phyloP scores from a whole-genome alignment of 2,113 vertebrate genomes.

The Malurus melanocephalus region DNA sequence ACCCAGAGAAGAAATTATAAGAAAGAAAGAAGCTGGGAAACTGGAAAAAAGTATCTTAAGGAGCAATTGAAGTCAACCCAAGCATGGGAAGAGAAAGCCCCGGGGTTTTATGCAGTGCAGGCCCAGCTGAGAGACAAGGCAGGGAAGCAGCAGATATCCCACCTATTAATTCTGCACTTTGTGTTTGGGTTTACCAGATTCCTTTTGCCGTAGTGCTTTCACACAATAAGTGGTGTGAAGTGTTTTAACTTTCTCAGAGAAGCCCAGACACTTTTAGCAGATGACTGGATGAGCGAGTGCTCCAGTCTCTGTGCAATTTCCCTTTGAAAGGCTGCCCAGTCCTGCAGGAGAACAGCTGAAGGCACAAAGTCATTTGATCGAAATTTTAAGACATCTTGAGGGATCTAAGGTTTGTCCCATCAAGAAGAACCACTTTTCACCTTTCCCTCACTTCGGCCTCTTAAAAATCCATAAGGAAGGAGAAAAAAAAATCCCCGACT shows the following conservation, averaged over 20 bases:
- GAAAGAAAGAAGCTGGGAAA: not conserved
- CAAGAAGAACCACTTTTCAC: slow-evolving; percentile 12
- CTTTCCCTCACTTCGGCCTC: slow-evolving; percentile 19
- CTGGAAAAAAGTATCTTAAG: not conserved
- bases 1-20: not conserved
- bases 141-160: slow-evolving; percentile 1
- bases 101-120: not conserved
- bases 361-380: not conserved
- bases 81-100: not conserved
- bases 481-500: not conserved
- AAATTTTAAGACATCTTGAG: slow-evolving; percentile 1
- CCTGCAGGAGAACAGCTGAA: slow-evolving; percentile 39
- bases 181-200: slow-evolving; percentile 19
- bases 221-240: slow-evolving; percentile 17
- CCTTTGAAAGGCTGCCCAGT: slow-evolving; percentile 50
- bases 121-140: not conserved
- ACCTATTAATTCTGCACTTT: slow-evolving; percentile 18
- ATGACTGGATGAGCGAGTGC: slow-evolving; percentile 3
- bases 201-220: slow-evolving; percentile 11
- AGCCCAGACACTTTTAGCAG: slow-evolving; percentile 43
- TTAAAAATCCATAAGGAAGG: not conserved
- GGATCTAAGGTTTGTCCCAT: slow-evolving; percentile 13
- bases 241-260: slow-evolving; percentile 2
- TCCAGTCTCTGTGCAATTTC: slow-evolving; percentile 31
- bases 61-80: not conserved